Evolutionary conservation across 2,888 invertebrate species (phyloP).

Genomic region (Caenorhabditis macrosperma): DNA sequence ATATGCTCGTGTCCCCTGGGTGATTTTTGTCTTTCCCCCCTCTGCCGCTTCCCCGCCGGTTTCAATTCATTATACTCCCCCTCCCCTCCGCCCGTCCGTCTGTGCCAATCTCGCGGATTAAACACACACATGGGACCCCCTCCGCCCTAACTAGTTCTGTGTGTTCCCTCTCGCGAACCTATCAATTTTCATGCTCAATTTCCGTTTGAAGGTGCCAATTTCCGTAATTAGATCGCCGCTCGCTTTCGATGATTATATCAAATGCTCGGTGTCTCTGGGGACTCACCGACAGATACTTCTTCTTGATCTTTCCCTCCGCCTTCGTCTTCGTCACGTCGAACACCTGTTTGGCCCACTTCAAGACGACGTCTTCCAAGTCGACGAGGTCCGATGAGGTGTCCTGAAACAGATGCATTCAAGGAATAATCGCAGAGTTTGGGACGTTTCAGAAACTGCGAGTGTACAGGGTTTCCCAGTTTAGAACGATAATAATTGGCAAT

Average conservation of each 20-base stretch:
- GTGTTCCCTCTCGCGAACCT: constrained; percentile 32
- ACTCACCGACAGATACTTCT: constrained; percentile 68
- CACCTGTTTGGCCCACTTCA: constrained; percentile 81
- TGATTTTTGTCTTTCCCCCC: constrained; percentile 44
- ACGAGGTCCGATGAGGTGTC: constrained; percentile 63
- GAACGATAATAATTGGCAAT: too few relatives aligned
- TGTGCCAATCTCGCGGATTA: constrained; percentile 57
- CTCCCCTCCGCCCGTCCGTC: constrained; percentile 1
- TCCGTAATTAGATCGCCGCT: constrained; percentile 38
- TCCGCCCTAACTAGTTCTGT: neutral
- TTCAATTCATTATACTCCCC: constrained; percentile 40
- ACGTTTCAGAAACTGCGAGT: too few relatives aligned
- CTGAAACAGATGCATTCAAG: too few relatives aligned
- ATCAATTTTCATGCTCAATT: constrained; percentile 59
- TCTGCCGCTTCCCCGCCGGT: neutral
- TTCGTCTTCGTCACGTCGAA: constrained; percentile 80
- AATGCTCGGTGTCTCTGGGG: neutral
- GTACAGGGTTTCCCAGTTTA: too few relatives aligned
- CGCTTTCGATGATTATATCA: neutral
- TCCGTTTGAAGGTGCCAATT: constrained; percentile 52
- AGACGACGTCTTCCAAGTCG: constrained; percentile 77
- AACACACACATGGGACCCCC: constrained; percentile 55
- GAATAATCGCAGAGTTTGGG: too few relatives aligned
- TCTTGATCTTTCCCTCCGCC: constrained; percentile 75
- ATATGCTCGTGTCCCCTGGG: constrained; percentile 48